Conservation (phyloP, 2,888 invertebrate species). For the Chymomyza procnemis region DNA sequence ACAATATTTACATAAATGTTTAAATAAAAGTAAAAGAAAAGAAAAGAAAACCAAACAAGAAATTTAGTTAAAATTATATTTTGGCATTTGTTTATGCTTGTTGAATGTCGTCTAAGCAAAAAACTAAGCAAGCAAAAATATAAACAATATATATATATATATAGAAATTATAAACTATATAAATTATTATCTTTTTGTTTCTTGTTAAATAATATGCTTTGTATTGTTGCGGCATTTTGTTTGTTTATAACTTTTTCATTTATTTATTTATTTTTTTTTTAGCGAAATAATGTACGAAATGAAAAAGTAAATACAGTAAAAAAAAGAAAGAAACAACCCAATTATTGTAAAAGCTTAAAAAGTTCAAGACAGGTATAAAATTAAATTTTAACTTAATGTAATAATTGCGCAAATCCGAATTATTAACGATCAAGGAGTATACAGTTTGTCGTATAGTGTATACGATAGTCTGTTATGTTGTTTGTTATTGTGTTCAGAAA, state of each 20-base stretch:
- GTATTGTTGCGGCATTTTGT: neutral
- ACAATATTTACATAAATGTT: neutral
- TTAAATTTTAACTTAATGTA: slow-evolving; percentile 49
- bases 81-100: slow-evolving; percentile 43
- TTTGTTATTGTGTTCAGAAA: slow-evolving; percentile 26
- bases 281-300: too few relatives aligned
- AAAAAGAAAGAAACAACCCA: slow-evolving; percentile 19
- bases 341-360: slow-evolving; percentile 46
- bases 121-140: slow-evolving; percentile 3
- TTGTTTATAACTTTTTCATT: neutral
- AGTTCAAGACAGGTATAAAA: slow-evolving; percentile 59
- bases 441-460: neutral
- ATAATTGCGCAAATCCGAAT: neutral
- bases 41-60: slow-evolving; percentile 10
- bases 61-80: slow-evolving; percentile 61
- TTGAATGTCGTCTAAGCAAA: slow-evolving; percentile 24
- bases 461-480: neutral
- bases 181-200: neutral
- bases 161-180: neutral
- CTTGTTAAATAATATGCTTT: neutral
- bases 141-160: neutral
- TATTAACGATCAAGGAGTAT: neutral
- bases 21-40: slow-evolving; percentile 2
- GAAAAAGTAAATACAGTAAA: too few relatives aligned
- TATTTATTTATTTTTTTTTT: neutral